phyloP scores from a whole-genome alignment of 64 coral and sea anemone species.

The Pocillopora damicornis region DNA sequence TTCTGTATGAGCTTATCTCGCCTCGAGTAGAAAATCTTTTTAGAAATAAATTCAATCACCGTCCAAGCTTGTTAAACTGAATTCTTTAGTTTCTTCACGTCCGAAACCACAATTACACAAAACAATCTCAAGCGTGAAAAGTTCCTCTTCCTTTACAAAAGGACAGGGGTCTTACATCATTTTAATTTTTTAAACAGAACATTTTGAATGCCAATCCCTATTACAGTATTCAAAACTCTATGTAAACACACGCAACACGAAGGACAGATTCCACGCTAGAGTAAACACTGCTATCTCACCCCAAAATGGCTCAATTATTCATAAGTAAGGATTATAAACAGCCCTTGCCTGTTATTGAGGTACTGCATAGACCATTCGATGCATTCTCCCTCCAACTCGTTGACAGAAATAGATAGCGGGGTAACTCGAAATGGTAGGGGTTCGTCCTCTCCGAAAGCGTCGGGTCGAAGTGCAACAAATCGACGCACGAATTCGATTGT shows the following conservation, averaged over 20 bases:
- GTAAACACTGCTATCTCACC: background rate
- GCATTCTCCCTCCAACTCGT: conserved; percentile 67
- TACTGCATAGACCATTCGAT: conserved; percentile 78
- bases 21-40: no score
- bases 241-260: conserved; percentile 43
- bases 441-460: conserved; percentile 43
- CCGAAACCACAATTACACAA: background rate
- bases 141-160: background rate
- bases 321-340: background rate
- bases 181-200: background rate
- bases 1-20: background rate
- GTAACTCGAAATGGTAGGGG: conserved; percentile 61
- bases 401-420: conserved; percentile 30
- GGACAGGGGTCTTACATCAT: background rate
- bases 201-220: background rate
- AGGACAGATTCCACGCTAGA: background rate
- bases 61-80: no score
- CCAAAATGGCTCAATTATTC: conserved; percentile 16
- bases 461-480: conserved; percentile 44
- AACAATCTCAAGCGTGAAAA: background rate
- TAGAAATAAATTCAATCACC: no score
- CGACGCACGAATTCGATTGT: conserved; percentile 53
- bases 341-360: conserved; percentile 59
- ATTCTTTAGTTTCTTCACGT: background rate
- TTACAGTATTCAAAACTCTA: background rate